Evolutionary conservation across 2,113 vertebrate species (phyloP).

Genomic region (Podiceps cristatus): DNA sequence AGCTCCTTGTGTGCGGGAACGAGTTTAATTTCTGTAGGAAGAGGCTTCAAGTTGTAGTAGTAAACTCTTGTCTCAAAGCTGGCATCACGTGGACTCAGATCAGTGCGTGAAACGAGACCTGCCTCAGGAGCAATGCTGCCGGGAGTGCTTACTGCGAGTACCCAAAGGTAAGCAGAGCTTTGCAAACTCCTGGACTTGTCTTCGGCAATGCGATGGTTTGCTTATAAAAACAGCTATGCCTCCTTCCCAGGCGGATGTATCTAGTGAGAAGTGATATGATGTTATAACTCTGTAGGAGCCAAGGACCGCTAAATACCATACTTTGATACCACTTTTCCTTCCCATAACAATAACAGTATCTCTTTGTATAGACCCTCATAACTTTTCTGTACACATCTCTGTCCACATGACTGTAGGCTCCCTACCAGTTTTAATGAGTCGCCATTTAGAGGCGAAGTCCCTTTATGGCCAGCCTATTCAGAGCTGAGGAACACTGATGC

Average conservation of each 20-base stretch:
- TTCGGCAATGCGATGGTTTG: background rate
- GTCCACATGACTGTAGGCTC: background rate
- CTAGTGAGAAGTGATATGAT: background rate
- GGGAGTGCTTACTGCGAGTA: background rate
- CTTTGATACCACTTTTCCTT: background rate
- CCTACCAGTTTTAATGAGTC: background rate
- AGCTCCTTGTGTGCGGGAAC: background rate
- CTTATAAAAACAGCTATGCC: background rate
- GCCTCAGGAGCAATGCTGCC: background rate
- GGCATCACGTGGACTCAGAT: background rate
- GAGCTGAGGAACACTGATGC: background rate
- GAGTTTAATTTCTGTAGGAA: background rate
- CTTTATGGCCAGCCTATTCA: background rate
- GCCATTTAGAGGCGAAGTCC: background rate
- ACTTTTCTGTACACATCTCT: background rate
- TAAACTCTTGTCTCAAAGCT: background rate
- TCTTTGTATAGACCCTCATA: background rate
- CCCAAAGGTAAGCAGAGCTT: background rate
- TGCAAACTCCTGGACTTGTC: background rate
- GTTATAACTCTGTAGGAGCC: background rate
- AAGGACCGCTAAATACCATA: background rate
- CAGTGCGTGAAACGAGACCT: fast-evolving
- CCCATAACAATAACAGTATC: background rate
- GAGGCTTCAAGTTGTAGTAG: background rate
- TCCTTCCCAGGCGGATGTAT: background rate